Base-by-base conservation (phyloP, 2,113 vertebrate species). In the Ophiodon elongatus region DNA sequence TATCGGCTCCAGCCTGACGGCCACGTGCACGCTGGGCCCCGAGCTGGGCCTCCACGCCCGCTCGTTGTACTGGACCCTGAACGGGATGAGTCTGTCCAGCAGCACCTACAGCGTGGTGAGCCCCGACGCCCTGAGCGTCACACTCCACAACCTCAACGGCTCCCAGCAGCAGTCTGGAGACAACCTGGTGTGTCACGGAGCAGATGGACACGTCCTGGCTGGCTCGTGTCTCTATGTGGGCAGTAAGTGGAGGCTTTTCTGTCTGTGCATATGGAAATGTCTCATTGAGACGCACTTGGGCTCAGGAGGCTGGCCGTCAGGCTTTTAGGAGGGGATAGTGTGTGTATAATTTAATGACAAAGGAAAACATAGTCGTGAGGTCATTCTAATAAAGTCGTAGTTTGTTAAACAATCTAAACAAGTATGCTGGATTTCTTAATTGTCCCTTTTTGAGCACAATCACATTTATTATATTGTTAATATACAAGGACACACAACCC, bases 211-310 rank as follows among this genome's bases (percentile, higher is more conserved):
- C 87, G 96, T 99, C 92, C 82, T 98, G 93, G 97, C 97, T 0
- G 98, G 97, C 8, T 97, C 98, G 52, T 99, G 98, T 91, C 95
- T 99, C 90, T 97, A 98, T 0, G 96, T 98, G 69, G 98, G 98
- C 94, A 3, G 98, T 99, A 96, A 92, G 97, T 97, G 31, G 23
- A 80, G 23, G 2, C n/a, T 27, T 66, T 23, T 37, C 1, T 59
- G 15, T 31, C 56, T 17, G 3, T 19, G 62, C 35, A 17, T n/a
- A 43, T 23, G 63, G 13, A 65, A 15, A 65, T 35, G 59, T 19
- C 17, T 62, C 29, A 33, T 62, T 35, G 31, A 62, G 13, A 33
- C 33, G 59, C 17, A 17, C 29, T 14, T 27, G 54, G 54, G 8
- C 7, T 21, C 29, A 19, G 59, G 17, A 35, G 59, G 29, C 57